phyloP scores from a whole-genome alignment of 2,888 invertebrate genomes.

The Thereva unica region DNA sequence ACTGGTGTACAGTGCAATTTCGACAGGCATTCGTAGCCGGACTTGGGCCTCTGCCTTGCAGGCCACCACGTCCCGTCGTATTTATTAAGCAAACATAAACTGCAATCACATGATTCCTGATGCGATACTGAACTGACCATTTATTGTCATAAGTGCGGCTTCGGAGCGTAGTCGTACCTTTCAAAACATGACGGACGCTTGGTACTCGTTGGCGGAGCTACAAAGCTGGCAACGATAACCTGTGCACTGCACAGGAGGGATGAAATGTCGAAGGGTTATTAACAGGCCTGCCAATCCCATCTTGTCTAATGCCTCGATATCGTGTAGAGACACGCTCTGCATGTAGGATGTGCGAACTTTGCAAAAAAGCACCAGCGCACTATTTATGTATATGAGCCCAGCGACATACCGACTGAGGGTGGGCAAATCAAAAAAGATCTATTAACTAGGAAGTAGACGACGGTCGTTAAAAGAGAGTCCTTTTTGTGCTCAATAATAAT shows the following conservation, averaged over 20 bases:
- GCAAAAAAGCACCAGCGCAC: too few relatives aligned
- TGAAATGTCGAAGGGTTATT: not conserved
- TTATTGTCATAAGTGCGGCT: constrained; percentile 26
- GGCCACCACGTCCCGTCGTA: constrained; percentile 30
- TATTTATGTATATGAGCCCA: too few relatives aligned
- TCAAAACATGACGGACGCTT: constrained; percentile 36
- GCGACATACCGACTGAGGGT: not conserved
- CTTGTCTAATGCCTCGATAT: not conserved
- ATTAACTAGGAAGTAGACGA: not conserved
- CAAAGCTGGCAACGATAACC: too few relatives aligned
- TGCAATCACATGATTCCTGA: constrained; percentile 39
- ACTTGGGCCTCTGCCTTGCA: not conserved
- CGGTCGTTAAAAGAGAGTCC: constrained; percentile 36
- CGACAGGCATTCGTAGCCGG: constrained; percentile 17
- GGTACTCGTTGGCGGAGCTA: constrained; percentile 7
- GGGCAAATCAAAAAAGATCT: not conserved
- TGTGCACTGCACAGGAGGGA: not conserved
- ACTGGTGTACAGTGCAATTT: constrained; percentile 8
- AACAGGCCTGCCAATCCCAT: not conserved
- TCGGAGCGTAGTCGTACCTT: constrained; percentile 16
- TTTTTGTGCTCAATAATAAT: constrained; percentile 36
- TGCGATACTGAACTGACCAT: constrained; percentile 30
- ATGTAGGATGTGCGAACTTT: too few relatives aligned
- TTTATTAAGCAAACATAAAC: constrained; percentile 41
- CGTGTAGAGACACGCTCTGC: too few relatives aligned